Conservation (phyloP, 2,888 invertebrate genomes). For the Heliconius ethilla region DNA sequence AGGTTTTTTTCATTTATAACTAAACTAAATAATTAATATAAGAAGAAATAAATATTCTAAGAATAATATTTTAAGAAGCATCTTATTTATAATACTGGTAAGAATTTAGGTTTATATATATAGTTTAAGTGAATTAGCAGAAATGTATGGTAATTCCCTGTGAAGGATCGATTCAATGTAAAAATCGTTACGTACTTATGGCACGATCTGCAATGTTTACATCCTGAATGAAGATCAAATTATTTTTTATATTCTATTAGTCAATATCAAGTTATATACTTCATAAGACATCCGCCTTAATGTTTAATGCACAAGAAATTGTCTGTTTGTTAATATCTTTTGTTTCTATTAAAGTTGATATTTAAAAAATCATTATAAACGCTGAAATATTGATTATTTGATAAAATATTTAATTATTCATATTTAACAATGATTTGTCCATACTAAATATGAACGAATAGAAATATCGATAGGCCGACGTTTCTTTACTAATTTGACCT, state of each 20-base stretch:
- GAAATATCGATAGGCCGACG: background rate
- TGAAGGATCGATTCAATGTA: conserved; percentile 9
- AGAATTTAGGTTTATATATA: background rate
- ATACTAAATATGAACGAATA: background rate
- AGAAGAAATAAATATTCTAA: background rate
- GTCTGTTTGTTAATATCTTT: background rate
- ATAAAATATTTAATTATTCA: background rate
- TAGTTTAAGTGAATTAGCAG: background rate
- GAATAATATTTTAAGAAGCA: background rate
- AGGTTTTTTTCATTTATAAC: background rate
- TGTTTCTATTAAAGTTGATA: no score
- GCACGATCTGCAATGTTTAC: background rate
- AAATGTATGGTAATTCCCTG: background rate
- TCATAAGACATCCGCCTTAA: background rate
- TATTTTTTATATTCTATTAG: conserved; percentile 1
- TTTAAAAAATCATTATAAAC: no score
- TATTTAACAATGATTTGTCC: background rate
- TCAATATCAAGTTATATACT: background rate
- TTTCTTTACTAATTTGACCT: background rate
- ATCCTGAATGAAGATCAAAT: background rate
- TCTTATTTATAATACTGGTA: background rate
- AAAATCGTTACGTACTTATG: background rate
- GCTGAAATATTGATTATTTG: no score
- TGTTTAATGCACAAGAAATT: background rate
- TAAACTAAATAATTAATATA: background rate